phyloP scores from a whole-genome alignment of 1,140 invertebrate genomes.

The Drosophila simulans region DNA sequence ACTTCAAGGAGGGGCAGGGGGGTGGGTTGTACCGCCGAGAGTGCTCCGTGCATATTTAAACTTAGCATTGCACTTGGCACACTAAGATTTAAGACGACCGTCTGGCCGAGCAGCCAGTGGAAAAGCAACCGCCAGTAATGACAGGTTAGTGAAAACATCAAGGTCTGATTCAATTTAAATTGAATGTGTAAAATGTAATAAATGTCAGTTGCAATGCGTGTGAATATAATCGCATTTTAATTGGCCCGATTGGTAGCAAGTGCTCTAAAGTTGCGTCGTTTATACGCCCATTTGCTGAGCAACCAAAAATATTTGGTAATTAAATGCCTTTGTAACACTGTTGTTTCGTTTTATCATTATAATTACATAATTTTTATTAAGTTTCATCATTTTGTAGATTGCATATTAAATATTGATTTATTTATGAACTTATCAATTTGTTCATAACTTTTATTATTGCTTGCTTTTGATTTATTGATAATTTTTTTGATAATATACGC shows the following conservation, averaged over 20 bases:
- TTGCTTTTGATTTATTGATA: neutral
- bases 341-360: neutral
- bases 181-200: slow-evolving; percentile 7
- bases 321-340: neutral
- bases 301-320: too few species aligned
- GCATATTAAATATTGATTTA: neutral
- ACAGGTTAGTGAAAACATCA: slow-evolving; percentile 38
- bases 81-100: slow-evolving; percentile 51
- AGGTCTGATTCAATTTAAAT: slow-evolving; percentile 30
- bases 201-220: slow-evolving; percentile 6
- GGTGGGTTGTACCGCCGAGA: neutral
- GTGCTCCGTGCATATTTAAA: slow-evolving; percentile 50
- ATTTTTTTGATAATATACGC: neutral
- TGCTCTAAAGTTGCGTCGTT: neutral
- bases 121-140: slow-evolving; percentile 21
- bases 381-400: neutral
- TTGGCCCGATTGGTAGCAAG: neutral
- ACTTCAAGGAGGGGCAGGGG: neutral
- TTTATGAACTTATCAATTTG: too few species aligned
- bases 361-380: too few species aligned
- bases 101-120: slow-evolving; percentile 5
- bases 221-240: slow-evolving; percentile 4
- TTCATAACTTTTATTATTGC: neutral
- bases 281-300: neutral
- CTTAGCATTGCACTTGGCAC: slow-evolving; percentile 72